A percentile compares a stretch with the other conserved stretches of the same genome.
phyloP scores from a whole-genome alignment of 2,797 vertebrate species.

The Sarcoramphus papa region DNA sequence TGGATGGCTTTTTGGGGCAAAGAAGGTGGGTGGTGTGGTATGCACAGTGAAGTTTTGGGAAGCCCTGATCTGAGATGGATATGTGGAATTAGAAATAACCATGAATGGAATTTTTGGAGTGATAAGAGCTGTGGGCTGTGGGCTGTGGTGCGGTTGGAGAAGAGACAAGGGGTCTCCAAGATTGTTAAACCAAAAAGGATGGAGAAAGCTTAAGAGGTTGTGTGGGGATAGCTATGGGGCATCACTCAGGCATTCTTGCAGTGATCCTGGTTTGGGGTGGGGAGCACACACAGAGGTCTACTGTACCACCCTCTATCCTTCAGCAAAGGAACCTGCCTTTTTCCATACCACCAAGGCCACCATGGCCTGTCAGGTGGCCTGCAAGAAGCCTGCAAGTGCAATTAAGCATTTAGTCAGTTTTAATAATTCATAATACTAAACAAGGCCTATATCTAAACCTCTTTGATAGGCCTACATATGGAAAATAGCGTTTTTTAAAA shows the following conservation, averaged over 20 bases:
- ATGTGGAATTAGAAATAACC: not conserved
- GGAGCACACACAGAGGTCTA: not conserved
- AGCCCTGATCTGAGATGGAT: not conserved
- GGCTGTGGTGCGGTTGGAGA: not conserved
- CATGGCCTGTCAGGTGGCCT: too few species aligned
- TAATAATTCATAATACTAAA: not conserved
- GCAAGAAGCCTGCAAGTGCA: not conserved
- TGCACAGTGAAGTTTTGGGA: not conserved
- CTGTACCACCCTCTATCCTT: not conserved
- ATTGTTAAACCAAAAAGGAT: not conserved
- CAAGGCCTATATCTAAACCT: not conserved
- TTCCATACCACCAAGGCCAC: not conserved
- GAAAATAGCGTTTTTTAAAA: not conserved
- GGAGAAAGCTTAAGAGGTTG: not conserved
- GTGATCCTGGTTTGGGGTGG: not conserved
- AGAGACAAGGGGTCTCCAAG: not conserved
- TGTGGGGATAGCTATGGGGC: too few species aligned
- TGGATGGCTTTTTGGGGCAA: not conserved
- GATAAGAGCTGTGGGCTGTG: not conserved
- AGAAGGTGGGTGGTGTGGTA: not conserved
- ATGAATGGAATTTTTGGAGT: not conserved
- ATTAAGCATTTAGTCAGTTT: not conserved
- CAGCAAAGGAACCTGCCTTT: not conserved
- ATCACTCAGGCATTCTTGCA: not conserved
- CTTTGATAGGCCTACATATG: not conserved